Conservation (phyloP, 23 tunicate genomes). For the Aplidium turbinatum region DNA sequence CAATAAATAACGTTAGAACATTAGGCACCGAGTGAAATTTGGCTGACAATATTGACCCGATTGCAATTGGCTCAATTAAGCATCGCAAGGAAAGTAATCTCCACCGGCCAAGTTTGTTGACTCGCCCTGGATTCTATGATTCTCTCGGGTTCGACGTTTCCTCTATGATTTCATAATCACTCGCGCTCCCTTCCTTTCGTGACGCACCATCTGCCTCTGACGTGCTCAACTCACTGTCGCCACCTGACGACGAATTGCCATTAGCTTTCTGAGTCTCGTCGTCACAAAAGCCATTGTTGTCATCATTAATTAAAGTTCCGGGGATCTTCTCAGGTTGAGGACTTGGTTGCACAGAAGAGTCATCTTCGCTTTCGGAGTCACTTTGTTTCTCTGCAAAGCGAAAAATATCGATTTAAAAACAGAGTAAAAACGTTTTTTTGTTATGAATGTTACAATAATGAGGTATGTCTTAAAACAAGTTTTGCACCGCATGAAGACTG, state of each 20-base stretch:
- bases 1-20: too few relatives aligned
- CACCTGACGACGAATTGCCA: neutral
- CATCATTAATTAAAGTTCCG: neutral
- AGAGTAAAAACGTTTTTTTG: too few relatives aligned
- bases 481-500: neutral
- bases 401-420: neutral
- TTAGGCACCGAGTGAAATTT: too few relatives aligned
- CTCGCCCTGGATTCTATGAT: too few relatives aligned
- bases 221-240: neutral
- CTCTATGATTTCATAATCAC: neutral
- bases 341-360: too few relatives aligned
- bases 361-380: slow-evolving; percentile 16
- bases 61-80: too few relatives aligned
- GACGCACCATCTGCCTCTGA: slow-evolving; percentile 3
- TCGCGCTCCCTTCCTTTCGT: neutral
- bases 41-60: too few relatives aligned
- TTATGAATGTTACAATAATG: neutral
- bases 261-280: too few relatives aligned
- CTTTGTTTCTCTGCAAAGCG: slow-evolving; percentile 14
- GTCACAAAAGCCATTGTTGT: too few relatives aligned
- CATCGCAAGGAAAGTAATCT: too few relatives aligned
- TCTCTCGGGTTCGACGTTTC: too few relatives aligned
- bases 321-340: neutral
- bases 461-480: neutral
- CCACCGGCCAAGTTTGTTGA: too few relatives aligned